Conservation (phyloP, 2,888 invertebrate species). For the Biston betularia region DNA sequence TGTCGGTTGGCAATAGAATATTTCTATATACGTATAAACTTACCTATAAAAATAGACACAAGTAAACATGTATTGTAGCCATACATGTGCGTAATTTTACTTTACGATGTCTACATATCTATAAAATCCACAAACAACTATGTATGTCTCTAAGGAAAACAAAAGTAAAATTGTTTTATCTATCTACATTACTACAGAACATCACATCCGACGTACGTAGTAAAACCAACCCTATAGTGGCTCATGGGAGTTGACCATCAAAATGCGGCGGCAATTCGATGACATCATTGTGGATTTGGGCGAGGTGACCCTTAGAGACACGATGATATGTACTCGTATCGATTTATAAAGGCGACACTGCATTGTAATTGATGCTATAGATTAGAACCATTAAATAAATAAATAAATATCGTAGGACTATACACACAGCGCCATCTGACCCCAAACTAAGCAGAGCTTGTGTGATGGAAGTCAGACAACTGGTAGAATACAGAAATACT, state of each 20-base stretch:
- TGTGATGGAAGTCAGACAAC: too few species aligned
- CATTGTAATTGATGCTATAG: neutral
- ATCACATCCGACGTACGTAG: slow-evolving; percentile 22
- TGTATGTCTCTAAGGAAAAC: slow-evolving; percentile 10
- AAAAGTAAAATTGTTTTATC: slow-evolving; percentile 23
- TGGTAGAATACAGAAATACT: too few species aligned
- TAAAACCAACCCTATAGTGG: slow-evolving; percentile 29
- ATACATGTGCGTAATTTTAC: too few species aligned
- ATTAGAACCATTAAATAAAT: neutral
- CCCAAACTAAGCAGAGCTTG: too few species aligned
- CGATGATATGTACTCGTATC: slow-evolving; percentile 26
- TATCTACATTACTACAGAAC: slow-evolving; percentile 12
- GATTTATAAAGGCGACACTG: slow-evolving; percentile 6
- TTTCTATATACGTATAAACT: too few species aligned
- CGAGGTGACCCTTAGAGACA: slow-evolving; percentile 36
- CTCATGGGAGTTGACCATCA: slow-evolving; percentile 38
- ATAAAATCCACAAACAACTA: slow-evolving; percentile 12
- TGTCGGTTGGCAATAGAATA: too few species aligned
- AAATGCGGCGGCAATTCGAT: slow-evolving; percentile 40
- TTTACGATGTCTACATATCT: neutral
- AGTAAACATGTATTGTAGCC: too few species aligned
- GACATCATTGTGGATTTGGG: slow-evolving; percentile 39
- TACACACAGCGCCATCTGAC: too few species aligned
- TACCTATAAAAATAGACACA: too few species aligned
- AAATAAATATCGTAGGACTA: too few species aligned